Evolutionary conservation across 2,797 vertebrate genomes (phyloP).

Genomic region (Petrocephalus sullivani): DNA sequence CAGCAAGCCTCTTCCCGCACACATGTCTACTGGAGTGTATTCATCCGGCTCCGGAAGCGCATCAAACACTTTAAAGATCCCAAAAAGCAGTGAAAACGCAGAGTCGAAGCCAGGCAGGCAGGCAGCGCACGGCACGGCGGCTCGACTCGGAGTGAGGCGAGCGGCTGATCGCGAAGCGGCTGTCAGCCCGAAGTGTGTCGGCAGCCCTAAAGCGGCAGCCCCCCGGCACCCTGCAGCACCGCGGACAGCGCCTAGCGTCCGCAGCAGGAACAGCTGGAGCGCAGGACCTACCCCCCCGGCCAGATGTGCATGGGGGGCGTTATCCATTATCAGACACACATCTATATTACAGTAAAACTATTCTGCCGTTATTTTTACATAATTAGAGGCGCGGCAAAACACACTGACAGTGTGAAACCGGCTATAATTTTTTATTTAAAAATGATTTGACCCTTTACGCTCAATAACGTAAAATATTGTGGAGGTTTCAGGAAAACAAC

Average conservation of each 20-base stretch:
- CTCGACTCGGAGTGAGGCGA: conserved; percentile 42
- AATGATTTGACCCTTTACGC: not conserved
- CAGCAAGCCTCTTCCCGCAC: conserved; percentile 42
- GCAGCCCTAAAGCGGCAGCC: conserved; percentile 31
- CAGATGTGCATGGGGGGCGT: not conserved
- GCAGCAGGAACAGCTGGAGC: conserved; percentile 56
- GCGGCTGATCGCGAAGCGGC: conserved; percentile 49
- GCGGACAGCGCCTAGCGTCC: conserved; percentile 84
- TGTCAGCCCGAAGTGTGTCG: conserved; percentile 39
- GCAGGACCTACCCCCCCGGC: not conserved
- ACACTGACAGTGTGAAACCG: not conserved
- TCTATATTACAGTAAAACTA: not conserved
- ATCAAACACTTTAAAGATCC: conserved; percentile 11
- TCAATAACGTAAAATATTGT: not conserved
- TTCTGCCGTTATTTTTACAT: not conserved
- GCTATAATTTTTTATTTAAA: not conserved
- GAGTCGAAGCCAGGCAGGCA: not conserved
- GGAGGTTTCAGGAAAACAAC: not conserved
- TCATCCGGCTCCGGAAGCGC: conserved; percentile 18
- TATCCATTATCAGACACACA: not conserved
- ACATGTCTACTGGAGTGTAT: conserved; percentile 20
- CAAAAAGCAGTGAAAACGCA: not conserved
- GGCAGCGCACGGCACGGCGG: not conserved
- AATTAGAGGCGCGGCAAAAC: not conserved
- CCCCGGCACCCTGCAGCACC: conserved; percentile 73